phyloP scores from a whole-genome alignment of 2,797 vertebrate genomes.

The Darevskia nairensis region DNA sequence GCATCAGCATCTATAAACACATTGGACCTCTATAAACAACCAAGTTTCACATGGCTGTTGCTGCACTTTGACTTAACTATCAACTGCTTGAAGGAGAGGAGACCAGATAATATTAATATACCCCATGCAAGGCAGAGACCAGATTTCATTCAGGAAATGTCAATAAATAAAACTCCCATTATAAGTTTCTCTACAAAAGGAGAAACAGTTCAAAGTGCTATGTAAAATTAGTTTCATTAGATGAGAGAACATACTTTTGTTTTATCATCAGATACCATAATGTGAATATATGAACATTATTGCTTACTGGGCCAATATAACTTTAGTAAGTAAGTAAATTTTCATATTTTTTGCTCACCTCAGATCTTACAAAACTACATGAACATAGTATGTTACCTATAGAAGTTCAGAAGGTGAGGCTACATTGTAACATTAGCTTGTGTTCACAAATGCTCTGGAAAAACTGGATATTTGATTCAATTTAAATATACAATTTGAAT shows the following conservation, averaged over 20 bases:
- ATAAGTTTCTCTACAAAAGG: conserved; percentile 48
- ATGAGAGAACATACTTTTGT: conserved; percentile 48
- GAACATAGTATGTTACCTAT: conserved; percentile 35
- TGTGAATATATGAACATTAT: conserved; percentile 38
- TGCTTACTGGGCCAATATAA: conserved; percentile 63
- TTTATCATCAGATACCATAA: conserved; percentile 50
- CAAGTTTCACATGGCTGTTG: neutral
- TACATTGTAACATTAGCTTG: conserved; percentile 52
- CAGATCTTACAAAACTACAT: conserved; percentile 46
- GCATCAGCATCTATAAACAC: neutral
- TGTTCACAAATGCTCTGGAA: conserved; percentile 49
- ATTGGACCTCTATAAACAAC: neutral
- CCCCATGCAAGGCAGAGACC: neutral
- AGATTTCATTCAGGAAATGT: conserved; percentile 9
- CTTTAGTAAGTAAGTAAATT: conserved; percentile 48
- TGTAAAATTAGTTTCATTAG: conserved; percentile 35
- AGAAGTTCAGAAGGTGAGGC: conserved; percentile 36
- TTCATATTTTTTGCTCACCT: conserved; percentile 22
- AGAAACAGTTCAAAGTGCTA: conserved; percentile 45
- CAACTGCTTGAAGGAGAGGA: neutral
- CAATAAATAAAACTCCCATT: conserved; percentile 42
- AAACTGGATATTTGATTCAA: neutral
- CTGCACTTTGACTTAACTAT: neutral
- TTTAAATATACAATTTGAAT: conserved; percentile 63
- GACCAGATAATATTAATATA: neutral